Evolutionary conservation across 53 echinoderm and acorn worm genomes (phyloP), one percentile per base, ranked within the genome.

Genomic region (Mesocentrotus franciscanus): DNA sequence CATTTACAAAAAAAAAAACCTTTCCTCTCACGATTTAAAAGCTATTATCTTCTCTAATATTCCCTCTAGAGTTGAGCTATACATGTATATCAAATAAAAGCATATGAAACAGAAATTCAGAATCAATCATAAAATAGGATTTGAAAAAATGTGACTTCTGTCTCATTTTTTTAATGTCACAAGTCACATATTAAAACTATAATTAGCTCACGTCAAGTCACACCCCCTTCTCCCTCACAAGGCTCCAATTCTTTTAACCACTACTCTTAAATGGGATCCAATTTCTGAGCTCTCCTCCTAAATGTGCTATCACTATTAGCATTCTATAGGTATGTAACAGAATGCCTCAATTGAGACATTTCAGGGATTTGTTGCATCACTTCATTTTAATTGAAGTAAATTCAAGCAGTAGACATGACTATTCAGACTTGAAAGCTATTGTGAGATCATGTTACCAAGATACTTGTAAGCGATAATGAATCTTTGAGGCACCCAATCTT

Each of bases 201-300:
- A 8, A 39, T 81, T 39, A 7, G 9, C 20, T 81, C 39, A 39
- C 18, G 42, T 79, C 64, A 64, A 18, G 20, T 64, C 36, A 81
- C 81, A n/a, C 81, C 17, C 22, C 29, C 75, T 76, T 10, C 76
- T 10, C 39, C 81, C 42, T n/a, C 36, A 11, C 18, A 20, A 36
- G 81, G 81, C 36, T 81, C 81, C 42, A 49, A 81, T 14, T 18
- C 81, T 81, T 81, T 81, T 81, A 36, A 81, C 18, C 81, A 42
- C 42, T 42, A 81, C 18, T 39, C 42, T 27, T 39, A 22, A 81
- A 81, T 39, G 20, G 20, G 81, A 81, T 81, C 81, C 18, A 81
- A 81, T 81, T 81, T 42, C 36, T 36, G 81, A 22, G 18, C 36
- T 49, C 1, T 39, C 8, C 81, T 81, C 9, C 18, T 42, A 39